phyloP scores from a whole-genome alignment of 2,888 invertebrate species.

The Cenopis cana region DNA sequence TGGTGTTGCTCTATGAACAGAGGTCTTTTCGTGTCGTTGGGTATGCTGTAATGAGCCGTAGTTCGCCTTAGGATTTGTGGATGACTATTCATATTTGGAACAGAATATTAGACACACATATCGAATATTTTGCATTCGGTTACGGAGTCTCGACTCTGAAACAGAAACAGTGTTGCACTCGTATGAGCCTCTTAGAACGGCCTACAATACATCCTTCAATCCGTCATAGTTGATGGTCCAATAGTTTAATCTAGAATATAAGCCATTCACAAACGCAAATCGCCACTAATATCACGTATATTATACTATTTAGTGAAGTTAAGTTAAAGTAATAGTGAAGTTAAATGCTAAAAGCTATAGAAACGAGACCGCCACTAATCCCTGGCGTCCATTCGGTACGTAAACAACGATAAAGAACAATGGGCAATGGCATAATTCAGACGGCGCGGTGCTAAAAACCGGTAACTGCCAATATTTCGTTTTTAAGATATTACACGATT shows the following conservation, averaged over 20 bases:
- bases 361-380: slow-evolving; percentile 22
- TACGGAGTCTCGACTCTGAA: too few species aligned
- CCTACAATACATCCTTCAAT: too few species aligned
- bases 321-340: neutral
- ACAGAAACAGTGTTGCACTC: too few species aligned
- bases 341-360: slow-evolving; percentile 21
- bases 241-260: too few species aligned
- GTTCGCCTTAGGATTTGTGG: slow-evolving; percentile 7
- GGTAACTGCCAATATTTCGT: slow-evolving; percentile 15
- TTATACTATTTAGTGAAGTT: too few species aligned
- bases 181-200: too few species aligned
- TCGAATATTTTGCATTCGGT: too few species aligned
- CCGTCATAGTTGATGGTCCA: too few species aligned
- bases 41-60: slow-evolving; percentile 19
- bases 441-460: slow-evolving; percentile 7
- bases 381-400: slow-evolving; percentile 16
- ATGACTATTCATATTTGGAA: slow-evolving; percentile 2
- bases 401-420: slow-evolving; percentile 43
- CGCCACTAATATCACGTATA: too few species aligned
- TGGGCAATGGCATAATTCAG: slow-evolving; percentile 35
- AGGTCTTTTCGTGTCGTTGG: slow-evolving; percentile 23
- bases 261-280: too few species aligned
- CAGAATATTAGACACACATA: neutral
- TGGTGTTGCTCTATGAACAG: slow-evolving; percentile 21
- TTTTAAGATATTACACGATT: neutral